A percentile compares a stretch with the other conserved stretches of the same genome.
These are phyloP conservation scores for Lepas anatifera DNA, from an alignment of 2,888 invertebrate genomes.

Conservation along the genomic window DNA sequence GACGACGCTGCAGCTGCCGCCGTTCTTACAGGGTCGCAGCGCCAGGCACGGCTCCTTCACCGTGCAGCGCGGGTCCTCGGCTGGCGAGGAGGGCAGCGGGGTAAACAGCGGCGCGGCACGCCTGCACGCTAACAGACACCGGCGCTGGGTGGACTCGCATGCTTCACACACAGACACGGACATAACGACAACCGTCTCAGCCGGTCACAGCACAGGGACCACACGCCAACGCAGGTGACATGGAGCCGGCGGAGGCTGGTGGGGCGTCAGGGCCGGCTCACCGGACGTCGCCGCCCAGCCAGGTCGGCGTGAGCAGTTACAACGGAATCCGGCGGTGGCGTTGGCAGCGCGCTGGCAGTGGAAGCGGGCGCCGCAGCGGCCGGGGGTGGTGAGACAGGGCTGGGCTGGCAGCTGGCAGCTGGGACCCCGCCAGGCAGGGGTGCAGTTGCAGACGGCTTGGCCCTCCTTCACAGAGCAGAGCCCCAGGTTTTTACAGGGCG, in stretches of 20 bases:
- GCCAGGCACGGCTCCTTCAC: not conserved
- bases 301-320: not conserved
- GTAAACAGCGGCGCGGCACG: not conserved
- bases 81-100: not conserved
- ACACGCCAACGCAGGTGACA: not conserved
- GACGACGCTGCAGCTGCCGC: not conserved
- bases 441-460: not conserved
- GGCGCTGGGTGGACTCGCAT: not conserved
- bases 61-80: constrained; percentile 1
- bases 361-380: not conserved
- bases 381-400: not conserved
- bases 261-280: not conserved
- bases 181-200: too few relatives aligned
- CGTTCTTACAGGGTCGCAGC: not conserved
- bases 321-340: not conserved
- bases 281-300: not conserved
- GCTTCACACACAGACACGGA: too few relatives aligned
- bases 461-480: not conserved
- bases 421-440: not conserved
- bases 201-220: too few relatives aligned
- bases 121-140: too few relatives aligned
- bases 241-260: not conserved
- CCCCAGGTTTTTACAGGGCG: not conserved
- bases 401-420: not conserved
- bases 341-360: not conserved